These are phyloP conservation scores for Caenorhabditis latens DNA, from an alignment of 1,140 invertebrate species.

Conservation along the genomic window DNA sequence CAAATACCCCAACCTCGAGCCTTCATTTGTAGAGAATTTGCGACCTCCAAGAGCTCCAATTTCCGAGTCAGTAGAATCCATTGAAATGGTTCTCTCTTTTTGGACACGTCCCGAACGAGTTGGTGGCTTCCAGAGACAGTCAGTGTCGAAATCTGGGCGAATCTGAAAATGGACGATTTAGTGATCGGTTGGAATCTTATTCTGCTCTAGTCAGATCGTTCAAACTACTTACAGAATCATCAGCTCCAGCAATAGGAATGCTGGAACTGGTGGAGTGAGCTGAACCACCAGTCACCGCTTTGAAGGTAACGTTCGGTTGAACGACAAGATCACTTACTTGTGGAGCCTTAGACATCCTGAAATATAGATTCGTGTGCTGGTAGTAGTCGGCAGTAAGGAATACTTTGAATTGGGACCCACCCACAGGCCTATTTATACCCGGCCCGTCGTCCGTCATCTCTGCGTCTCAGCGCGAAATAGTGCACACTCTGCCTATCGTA, in stretches of 20 bases:
- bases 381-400: constrained; percentile 44
- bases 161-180: constrained; percentile 41
- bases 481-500: constrained; percentile 43
- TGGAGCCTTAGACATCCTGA: constrained; percentile 64
- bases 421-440: constrained; percentile 47
- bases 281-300: constrained; percentile 50
- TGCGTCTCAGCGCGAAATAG: constrained; percentile 2
- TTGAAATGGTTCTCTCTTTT: constrained; percentile 45
- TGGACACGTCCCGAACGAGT: constrained; percentile 21
- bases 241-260: constrained; percentile 39
- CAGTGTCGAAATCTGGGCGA: constrained; percentile 62
- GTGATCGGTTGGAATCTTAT: not conserved
- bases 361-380: constrained; percentile 51
- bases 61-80: constrained; percentile 61
- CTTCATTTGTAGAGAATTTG: constrained; percentile 49
- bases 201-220: not conserved
- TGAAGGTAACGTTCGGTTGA: constrained; percentile 52
- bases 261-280: constrained; percentile 41
- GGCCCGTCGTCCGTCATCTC: not conserved
- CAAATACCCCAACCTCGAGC: constrained; percentile 24
- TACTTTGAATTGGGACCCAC: constrained; percentile 41
- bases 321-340: constrained; percentile 61
- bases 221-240: constrained; percentile 34
- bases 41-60: constrained; percentile 19
- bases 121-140: constrained; percentile 62